These are phyloP conservation scores for Muntiacus reevesi DNA, from an alignment of 2,113 vertebrate species.

Conservation along the genomic window DNA sequence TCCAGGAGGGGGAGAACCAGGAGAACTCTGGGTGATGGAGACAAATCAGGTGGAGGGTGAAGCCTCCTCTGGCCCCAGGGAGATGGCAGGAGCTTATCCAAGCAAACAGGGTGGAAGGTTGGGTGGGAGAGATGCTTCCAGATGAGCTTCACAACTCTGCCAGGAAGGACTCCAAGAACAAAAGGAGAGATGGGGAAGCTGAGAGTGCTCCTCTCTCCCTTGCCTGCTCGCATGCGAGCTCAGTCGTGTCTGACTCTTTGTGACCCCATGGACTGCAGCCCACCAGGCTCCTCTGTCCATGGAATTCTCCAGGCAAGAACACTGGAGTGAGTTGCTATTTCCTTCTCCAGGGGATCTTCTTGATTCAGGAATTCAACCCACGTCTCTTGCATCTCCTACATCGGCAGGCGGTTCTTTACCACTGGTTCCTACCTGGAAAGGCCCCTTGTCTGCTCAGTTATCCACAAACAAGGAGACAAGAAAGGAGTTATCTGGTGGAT, in stretches of 20 bases:
- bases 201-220: rapidly evolving
- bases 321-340: neutral
- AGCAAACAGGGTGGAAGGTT: rapidly evolving
- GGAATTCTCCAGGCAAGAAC: neutral
- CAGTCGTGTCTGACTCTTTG: neutral
- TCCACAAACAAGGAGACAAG: rapidly evolving
- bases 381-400: neutral
- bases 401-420: neutral
- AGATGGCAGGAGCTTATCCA: rapidly evolving
- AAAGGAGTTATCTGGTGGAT: rapidly evolving
- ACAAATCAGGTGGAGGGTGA: rapidly evolving
- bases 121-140: rapidly evolving
- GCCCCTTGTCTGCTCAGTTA: rapidly evolving
- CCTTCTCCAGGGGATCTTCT: neutral
- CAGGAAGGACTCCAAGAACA: neutral
- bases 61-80: rapidly evolving
- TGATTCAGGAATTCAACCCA: neutral
- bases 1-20: rapidly evolving
- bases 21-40: rapidly evolving
- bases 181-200: rapidly evolving
- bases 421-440: neutral
- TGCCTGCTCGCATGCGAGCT: rapidly evolving
- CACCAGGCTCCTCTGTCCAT: neutral
- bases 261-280: neutral
- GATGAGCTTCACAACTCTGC: neutral